Evolutionary conservation across 2,888 invertebrate species (phyloP), one percentile per base, ranked within the genome.

Genomic region (Melipona beecheii): DNA sequence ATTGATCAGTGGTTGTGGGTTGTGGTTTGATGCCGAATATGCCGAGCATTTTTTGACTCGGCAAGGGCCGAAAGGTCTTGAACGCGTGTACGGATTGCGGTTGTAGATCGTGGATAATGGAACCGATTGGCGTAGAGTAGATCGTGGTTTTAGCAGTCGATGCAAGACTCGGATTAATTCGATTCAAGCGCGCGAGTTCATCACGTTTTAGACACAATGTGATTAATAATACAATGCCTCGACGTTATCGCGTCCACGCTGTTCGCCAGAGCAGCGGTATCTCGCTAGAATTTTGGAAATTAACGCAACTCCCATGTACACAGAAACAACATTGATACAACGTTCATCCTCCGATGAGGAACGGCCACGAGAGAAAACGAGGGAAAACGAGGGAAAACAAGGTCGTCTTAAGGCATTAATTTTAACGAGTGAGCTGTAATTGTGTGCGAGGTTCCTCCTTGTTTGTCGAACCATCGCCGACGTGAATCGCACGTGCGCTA

Each of bases 351-450:
- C 4, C 27, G 56, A 6, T 17, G 24, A n/a, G n/a, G n/a, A 27
- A 27, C 27, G 27, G 15, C 13, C 1, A 15, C 5, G 17, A 54
- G 36, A 11, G 24, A 6, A 3, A 60, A 21, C 5, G 24, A 1
- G 4, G 24, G n/a, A n/a, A n/a, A n/a, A n/a, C n/a, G n/a, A n/a
- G n/a, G 15, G 24, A 15, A 27, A 21, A 0, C 15, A 2, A 43
- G 24, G 24, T 49, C 27, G n/a, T n/a, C 5, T 66, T 27, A 50
- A 66, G 58, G 21, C 27, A 58, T 65, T 56, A 52, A 31, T 74
- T 75, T 66, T 31, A 65, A 66, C 24, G 43, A 75, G 27, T 52
- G 66, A 60, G 21, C 27, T 17, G 50, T 56, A 58, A 58, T 74
- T 50, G 50, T 24, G 50, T 17, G 5, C 19, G 36, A 56, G 21